Conservation (phyloP, 2,888 invertebrate genomes). For the Pristionchus exspectatus region DNA sequence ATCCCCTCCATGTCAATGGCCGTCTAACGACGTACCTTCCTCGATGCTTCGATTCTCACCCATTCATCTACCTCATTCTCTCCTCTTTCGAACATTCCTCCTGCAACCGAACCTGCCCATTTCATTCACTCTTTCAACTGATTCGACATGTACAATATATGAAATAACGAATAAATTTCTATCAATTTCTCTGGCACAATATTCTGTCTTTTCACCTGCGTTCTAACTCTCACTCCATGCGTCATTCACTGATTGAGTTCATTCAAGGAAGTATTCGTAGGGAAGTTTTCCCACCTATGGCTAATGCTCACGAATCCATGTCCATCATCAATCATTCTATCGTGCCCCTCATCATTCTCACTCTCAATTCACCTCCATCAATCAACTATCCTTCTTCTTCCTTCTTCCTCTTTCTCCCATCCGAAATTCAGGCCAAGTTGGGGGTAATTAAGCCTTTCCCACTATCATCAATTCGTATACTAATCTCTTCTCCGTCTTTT, state of each 20-base stretch:
- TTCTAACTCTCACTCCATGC: neutral
- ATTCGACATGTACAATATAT: no score
- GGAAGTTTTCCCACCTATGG: neutral
- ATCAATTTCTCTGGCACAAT: no score
- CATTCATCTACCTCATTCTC: neutral
- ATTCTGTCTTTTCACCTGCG: neutral
- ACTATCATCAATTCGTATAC: neutral
- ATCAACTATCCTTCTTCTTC: neutral
- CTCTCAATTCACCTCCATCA: neutral
- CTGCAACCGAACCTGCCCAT: neutral
- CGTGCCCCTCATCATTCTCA: neutral
- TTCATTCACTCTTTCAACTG: no score
- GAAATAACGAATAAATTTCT: no score
- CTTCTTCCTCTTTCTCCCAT: conserved; percentile 8
- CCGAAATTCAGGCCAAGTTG: neutral
- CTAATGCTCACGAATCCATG: neutral
- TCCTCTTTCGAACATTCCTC: neutral
- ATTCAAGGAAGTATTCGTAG: neutral
- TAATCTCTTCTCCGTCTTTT: conserved; percentile 25
- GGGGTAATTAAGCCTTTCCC: conserved; percentile 20
- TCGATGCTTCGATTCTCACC: neutral
- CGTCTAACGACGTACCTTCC: neutral
- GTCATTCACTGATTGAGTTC: neutral
- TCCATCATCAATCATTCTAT: neutral
- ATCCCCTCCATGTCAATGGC: neutral